Evolutionary conservation across 2,888 invertebrate species (phyloP).

Genomic region (Carpatolechia fugitivella): DNA sequence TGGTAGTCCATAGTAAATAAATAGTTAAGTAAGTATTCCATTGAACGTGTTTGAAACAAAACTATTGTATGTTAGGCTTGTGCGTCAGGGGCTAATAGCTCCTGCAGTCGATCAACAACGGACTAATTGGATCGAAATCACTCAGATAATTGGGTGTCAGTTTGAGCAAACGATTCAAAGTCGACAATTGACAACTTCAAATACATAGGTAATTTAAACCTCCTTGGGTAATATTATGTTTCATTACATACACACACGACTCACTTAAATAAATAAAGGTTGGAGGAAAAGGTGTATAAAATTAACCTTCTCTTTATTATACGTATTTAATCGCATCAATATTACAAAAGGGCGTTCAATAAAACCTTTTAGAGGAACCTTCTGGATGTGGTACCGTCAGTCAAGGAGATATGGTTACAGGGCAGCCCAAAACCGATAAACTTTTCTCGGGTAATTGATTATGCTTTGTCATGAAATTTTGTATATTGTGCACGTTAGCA

Average conservation of each 20-base stretch:
- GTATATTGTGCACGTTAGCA: no score
- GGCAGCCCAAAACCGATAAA: no score
- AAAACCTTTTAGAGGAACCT: not conserved
- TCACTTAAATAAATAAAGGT: not conserved
- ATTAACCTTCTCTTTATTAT: not conserved
- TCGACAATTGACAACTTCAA: not conserved
- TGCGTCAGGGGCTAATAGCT: not conserved
- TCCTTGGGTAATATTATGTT: no score
- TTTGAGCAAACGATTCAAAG: not conserved
- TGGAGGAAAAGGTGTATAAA: not conserved
- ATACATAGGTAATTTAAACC: no score
- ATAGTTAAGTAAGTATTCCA: no score
- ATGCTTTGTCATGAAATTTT: no score
- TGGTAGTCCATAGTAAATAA: no score
- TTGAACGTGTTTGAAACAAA: no score
- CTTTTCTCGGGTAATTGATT: no score
- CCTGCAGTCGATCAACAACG: not conserved
- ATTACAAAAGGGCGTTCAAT: conserved; percentile 1
- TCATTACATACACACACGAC: not conserved
- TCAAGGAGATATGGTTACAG: no score
- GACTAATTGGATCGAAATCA: conserved; percentile 4
- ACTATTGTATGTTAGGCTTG: not conserved
- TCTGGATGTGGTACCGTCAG: not conserved
- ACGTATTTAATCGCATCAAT: conserved; percentile 8
- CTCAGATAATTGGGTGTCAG: conserved; percentile 2